phyloP scores from a whole-genome alignment of 2,888 invertebrate genomes.

The Theodoxus fluviatilis region DNA sequence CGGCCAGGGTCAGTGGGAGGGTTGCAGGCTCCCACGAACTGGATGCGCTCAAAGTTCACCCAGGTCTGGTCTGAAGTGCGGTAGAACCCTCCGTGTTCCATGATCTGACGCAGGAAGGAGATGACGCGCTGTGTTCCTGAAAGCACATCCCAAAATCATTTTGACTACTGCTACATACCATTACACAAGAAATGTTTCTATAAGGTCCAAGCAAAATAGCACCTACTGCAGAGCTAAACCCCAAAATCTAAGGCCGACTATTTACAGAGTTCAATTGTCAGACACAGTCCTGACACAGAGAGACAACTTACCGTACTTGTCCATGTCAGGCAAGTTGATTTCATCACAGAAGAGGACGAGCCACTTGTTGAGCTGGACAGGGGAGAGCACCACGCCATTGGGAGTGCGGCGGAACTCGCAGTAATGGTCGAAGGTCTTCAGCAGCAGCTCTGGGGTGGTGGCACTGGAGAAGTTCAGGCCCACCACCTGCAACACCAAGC shows the following conservation, averaged over 20 bases:
- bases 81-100: slow-evolving; percentile 83
- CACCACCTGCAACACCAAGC: slow-evolving; percentile 74
- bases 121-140: slow-evolving; percentile 88
- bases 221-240: no score
- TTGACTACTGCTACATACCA: not conserved
- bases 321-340: slow-evolving; percentile 99
- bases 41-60: slow-evolving; percentile 96
- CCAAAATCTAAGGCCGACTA: no score
- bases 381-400: slow-evolving; percentile 94
- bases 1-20: slow-evolving; percentile 99
- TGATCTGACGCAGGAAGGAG: slow-evolving; percentile 95
- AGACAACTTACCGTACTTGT: slow-evolving; percentile 83
- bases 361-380: slow-evolving; percentile 95
- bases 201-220: not conserved
- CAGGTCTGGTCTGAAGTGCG: slow-evolving; percentile 83
- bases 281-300: no score
- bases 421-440: slow-evolving; percentile 99
- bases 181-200: no score
- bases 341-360: slow-evolving; percentile 99
- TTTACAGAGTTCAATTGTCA: no score
- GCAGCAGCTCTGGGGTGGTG: slow-evolving; percentile 94
- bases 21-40: slow-evolving; percentile 99
- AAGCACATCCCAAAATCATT: slow-evolving; percentile 6
- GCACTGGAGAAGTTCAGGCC: slow-evolving; percentile 99
- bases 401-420: slow-evolving; percentile 99